Conservation (phyloP, 2,797 vertebrate genomes). For the Gymnodraco acuticeps region DNA sequence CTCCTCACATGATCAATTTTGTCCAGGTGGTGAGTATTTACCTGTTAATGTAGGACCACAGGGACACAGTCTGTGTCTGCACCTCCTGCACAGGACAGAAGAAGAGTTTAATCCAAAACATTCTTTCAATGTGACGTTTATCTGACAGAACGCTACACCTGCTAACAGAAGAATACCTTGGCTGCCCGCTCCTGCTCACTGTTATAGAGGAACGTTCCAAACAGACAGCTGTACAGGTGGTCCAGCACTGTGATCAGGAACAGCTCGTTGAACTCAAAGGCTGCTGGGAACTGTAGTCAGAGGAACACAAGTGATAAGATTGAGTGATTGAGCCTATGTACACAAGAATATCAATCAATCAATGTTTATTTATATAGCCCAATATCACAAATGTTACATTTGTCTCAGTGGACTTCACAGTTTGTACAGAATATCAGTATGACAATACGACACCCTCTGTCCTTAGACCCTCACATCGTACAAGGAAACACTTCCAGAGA, state of each 20-base stretch:
- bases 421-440: too few relatives aligned
- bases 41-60: conserved; percentile 96
- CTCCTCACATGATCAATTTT: neutral
- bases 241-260: conserved; percentile 95
- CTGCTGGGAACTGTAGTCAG: conserved; percentile 91
- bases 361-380: too few relatives aligned
- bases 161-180: conserved; percentile 80
- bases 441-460: too few relatives aligned
- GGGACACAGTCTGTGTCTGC: conserved; percentile 88
- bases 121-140: too few relatives aligned
- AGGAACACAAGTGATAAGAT: neutral
- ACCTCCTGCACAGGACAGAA: conserved; percentile 83
- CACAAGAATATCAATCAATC: neutral
- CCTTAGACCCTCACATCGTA: too few relatives aligned
- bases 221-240: conserved; percentile 97
- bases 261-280: conserved; percentile 97
- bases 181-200: conserved; percentile 91
- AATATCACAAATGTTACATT: too few relatives aligned
- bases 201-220: conserved; percentile 95
- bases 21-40: conserved; percentile 3
- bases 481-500: too few relatives aligned
- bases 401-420: too few relatives aligned
- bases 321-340: neutral
- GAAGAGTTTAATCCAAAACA: neutral
- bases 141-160: too few relatives aligned